Evolutionary conservation across 2,113 vertebrate genomes (phyloP).

Genomic region (Calyptommatus sinebrachiatus): DNA sequence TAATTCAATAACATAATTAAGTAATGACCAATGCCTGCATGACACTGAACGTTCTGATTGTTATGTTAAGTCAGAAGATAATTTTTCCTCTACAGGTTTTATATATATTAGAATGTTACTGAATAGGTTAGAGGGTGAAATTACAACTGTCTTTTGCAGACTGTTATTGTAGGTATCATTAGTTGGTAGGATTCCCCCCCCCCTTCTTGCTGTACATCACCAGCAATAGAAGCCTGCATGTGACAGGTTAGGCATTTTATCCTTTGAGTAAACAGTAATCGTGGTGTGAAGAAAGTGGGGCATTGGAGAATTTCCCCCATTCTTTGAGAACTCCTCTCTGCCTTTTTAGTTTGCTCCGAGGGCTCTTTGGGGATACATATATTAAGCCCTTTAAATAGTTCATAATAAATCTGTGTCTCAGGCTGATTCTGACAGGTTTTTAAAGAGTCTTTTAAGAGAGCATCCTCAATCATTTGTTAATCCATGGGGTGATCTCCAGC

Average conservation of each 20-base stretch:
- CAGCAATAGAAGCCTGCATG: slow-evolving; percentile 70
- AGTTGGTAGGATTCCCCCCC: slow-evolving; percentile 40
- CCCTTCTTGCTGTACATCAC: slow-evolving; percentile 71
- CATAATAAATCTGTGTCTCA: slow-evolving; percentile 87
- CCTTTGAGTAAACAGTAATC: slow-evolving; percentile 83
- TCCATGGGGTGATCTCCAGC: slow-evolving; percentile 80
- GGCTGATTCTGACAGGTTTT: slow-evolving; percentile 86
- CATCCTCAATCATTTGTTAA: slow-evolving; percentile 85
- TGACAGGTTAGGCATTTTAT: slow-evolving; percentile 81
- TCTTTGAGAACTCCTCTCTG: slow-evolving; percentile 84
- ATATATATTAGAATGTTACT: slow-evolving; percentile 73
- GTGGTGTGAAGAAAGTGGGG: slow-evolving; percentile 77
- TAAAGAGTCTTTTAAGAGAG: slow-evolving; percentile 84
- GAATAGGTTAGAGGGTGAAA: slow-evolving; percentile 77
- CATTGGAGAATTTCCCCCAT: slow-evolving; percentile 79
- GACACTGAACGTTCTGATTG: slow-evolving; percentile 73
- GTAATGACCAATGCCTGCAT: slow-evolving; percentile 66
- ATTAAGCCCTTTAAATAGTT: slow-evolving; percentile 88
- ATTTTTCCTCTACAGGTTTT: slow-evolving; percentile 70
- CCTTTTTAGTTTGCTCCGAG: slow-evolving; percentile 84
- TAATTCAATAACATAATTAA: slow-evolving; percentile 75
- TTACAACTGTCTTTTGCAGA: slow-evolving; percentile 69
- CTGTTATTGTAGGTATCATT: slow-evolving; percentile 62
- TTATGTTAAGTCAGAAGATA: slow-evolving; percentile 71
- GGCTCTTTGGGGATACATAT: slow-evolving; percentile 87